phyloP scores from a whole-genome alignment of 2,113 vertebrate genomes.

The Azemiops feae region DNA sequence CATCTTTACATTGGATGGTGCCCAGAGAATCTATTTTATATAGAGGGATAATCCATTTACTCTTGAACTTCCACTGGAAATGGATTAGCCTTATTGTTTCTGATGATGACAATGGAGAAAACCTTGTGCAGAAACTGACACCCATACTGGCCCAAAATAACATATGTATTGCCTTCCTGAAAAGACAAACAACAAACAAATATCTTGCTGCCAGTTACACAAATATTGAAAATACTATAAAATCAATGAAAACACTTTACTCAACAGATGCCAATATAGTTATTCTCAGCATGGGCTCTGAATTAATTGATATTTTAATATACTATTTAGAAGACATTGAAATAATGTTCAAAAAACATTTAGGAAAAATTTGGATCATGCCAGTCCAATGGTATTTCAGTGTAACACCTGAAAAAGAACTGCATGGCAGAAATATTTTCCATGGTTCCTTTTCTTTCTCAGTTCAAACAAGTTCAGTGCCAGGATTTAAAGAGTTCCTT shows the following conservation, averaged over 20 bases:
- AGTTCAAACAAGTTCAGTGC: background rate
- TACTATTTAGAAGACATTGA: fast-evolving
- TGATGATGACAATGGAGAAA: conserved; percentile 12
- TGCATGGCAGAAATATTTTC: background rate
- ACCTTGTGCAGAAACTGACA: background rate
- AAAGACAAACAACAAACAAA: background rate
- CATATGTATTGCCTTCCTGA: conserved; percentile 9
- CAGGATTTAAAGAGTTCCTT: conserved; percentile 17
- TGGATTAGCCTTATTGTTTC: conserved; percentile 12
- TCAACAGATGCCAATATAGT: background rate
- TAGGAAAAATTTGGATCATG: conserved; percentile 5
- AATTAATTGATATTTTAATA: background rate
- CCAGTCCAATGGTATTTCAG: background rate
- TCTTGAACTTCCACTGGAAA: conserved; percentile 32
- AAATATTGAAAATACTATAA: fast-evolving
- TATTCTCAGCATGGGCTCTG: background rate
- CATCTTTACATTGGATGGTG: conserved; percentile 16
- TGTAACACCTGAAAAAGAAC: fast-evolving
- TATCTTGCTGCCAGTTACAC: fast-evolving
- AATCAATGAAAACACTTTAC: no score
- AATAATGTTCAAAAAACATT: background rate
- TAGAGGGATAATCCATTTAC: background rate
- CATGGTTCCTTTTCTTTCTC: background rate
- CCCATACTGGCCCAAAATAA: background rate
- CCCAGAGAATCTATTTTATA: background rate